Percentiles rank a stretch among this genome's conserved stretches.
Conservation (phyloP, 2,797 vertebrate species). For the Pseudomugil tenellus region DNA sequence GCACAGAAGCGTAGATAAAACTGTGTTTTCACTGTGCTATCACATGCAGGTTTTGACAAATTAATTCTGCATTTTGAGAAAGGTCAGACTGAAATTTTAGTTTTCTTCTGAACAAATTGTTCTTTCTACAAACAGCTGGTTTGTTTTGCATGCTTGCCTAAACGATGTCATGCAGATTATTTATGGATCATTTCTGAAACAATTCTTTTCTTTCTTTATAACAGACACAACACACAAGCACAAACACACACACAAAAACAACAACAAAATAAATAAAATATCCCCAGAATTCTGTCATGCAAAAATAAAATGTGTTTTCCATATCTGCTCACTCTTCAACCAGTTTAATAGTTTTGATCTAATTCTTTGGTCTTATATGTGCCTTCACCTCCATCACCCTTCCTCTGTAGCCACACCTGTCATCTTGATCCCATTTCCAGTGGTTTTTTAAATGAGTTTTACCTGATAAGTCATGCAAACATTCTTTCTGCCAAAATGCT, state of each 20-base stretch:
- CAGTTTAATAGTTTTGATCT: neutral
- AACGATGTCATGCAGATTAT: neutral
- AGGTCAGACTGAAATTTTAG: neutral
- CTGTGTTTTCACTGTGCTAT: neutral
- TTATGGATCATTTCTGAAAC: neutral
- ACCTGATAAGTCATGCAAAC: conserved; percentile 2
- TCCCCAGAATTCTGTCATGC: neutral
- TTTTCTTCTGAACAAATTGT: neutral
- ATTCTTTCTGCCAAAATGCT: no score
- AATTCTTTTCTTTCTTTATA: neutral
- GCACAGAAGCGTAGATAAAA: neutral
- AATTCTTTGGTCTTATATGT: neutral
- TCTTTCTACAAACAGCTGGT: no score
- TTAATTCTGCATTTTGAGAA: neutral
- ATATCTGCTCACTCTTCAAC: neutral
- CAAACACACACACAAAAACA: no score
- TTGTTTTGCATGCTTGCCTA: neutral
- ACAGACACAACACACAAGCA: no score
- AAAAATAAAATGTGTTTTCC: neutral
- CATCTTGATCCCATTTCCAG: neutral
- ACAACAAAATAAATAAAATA: neutral
- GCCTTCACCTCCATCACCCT: neutral
- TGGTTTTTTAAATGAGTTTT: conserved; percentile 3
- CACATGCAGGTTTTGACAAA: neutral
- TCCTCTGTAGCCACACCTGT: neutral